Evolutionary conservation across 2,113 vertebrate species (phyloP), one percentile per base, ranked within the genome.

Genomic region (Macrotis lagotis): DNA sequence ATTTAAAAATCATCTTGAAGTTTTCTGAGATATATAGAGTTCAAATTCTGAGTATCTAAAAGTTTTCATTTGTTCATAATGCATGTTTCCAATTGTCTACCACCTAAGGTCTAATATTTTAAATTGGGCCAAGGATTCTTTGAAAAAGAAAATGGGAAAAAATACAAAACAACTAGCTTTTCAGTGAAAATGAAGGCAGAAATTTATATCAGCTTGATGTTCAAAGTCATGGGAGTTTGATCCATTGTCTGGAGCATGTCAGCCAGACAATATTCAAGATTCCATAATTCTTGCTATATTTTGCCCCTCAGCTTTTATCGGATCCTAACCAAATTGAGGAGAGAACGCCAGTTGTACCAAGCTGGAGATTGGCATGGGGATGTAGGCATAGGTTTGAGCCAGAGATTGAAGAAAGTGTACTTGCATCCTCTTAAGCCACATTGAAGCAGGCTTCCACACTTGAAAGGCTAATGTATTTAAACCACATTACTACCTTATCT

Each of bases 391-490:
- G 0, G 0, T 10, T 91, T 74, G 31, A 96, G 93, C 31, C 1
- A 2, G 53, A 26, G 22, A 92, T n/a, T 92, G 28, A 97, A 94
- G 48, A 92, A 89, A 92, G n/a, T 50, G 7, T 0, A 48, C 0
- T 4, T 66, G 0, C 94, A 95, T 48, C 48, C 83, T 93, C 52
- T 92, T 50, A 31, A 90, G n/a, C 59, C 93, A 93, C 25, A 88
- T 0, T 19, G 37, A 98, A 52, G 2, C 28, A 25, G n/a, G 91
- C 74, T 96, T 96, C 12, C 91, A 94, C 50, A 91, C 52, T 96
- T 88, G 91, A 53, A 91, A 88, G 88, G 1, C 7, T 50, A 19
- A 91, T 92, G 22, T 11, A 59, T 97, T 97, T 96, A n/a, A 97
- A 90, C 90, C 31, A 16, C 0, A 88, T 83, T 91, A 50, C 6